Evolutionary conservation across 2,797 vertebrate genomes (phyloP), one percentile per base, ranked within the genome.

Genomic region (Orientallactaga sibirica): DNA sequence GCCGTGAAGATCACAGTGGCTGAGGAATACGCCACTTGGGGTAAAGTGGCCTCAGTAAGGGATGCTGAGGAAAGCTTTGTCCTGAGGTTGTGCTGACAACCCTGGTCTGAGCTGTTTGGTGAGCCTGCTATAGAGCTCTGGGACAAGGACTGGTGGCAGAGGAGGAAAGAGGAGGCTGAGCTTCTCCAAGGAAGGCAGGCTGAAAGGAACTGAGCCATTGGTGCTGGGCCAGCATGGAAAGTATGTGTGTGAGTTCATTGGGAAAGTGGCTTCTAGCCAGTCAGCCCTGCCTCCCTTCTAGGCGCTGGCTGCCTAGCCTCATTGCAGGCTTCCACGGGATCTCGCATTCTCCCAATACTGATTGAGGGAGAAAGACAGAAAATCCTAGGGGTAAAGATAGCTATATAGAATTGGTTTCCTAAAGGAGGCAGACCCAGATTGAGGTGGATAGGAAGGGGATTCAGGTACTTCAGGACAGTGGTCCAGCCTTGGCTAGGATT

Each of bases 201-300:
- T 97, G 93, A 93, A 96, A 95, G 92, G 88, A 90, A 22, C 88
- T 94, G 79, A 86, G 92, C 93, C 85, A 66, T 52, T 25, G 93
- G 96, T 86, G 12, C 27, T 73, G 77, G 91, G 96, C 96, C 96
- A 96, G 96, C 25, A 77, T 97, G 97, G 97, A 97, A 97, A 97
- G 95, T 97, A 96, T 97, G 97, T 93, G 94, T 94, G 95, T 97
- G 97, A 97, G 95, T 96, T 97, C 97, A 97, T 58, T 96, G 95
- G 97, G 95, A 96, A 94, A 91, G 93, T 95, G 96, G 94, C 95
- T 90, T 81, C 64, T 86, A 92, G 96, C 97, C 97, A 97, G 93
- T 81, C 76, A 62, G 84, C 86, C 82, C 92, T 85, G 92, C 91
- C 79, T 97, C 90, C 85, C 70, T 95, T 93, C 96, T 81, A 94